phyloP scores from a whole-genome alignment of 2,888 invertebrate species.

The Podabrus alpinus region DNA sequence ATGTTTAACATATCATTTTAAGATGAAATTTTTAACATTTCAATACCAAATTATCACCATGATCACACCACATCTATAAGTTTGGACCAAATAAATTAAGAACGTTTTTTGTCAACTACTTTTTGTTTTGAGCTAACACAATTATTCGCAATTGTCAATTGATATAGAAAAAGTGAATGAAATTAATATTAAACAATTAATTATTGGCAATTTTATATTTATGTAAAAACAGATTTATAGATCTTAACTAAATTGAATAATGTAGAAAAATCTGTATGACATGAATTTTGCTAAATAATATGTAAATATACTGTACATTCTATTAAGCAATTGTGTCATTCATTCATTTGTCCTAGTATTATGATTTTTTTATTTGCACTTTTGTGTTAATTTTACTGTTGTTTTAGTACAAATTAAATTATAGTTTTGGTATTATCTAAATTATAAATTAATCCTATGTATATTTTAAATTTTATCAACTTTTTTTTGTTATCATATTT shows the following conservation, averaged over 20 bases:
- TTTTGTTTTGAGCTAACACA: slow-evolving; percentile 9
- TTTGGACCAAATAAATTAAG: slow-evolving; percentile 24
- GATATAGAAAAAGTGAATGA: slow-evolving; percentile 26
- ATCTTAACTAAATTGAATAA: slow-evolving; percentile 45
- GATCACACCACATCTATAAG: slow-evolving; percentile 13
- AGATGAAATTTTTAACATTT: slow-evolving; percentile 25
- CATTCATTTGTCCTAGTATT: slow-evolving; percentile 43
- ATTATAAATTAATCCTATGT: slow-evolving; percentile 46
- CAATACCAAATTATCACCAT: slow-evolving; percentile 18
- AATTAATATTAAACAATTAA: slow-evolving; percentile 36
- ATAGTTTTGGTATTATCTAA: slow-evolving; percentile 50
- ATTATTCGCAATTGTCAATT: slow-evolving; percentile 23
- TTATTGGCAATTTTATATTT: slow-evolving; percentile 54
- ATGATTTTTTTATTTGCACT: slow-evolving; percentile 41
- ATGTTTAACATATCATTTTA: slow-evolving; percentile 45
- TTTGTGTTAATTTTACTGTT: slow-evolving; percentile 42
- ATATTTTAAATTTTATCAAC: slow-evolving; percentile 44
- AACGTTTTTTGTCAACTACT: slow-evolving; percentile 11
- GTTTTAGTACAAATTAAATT: slow-evolving; percentile 50
- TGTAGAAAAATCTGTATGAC: slow-evolving; percentile 45
- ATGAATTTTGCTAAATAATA: slow-evolving; percentile 53
- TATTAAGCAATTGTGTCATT: slow-evolving; percentile 53
- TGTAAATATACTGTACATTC: slow-evolving; percentile 56
- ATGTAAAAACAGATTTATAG: slow-evolving; percentile 44
- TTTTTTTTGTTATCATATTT: slow-evolving; percentile 49